Evolutionary conservation across 1,140 invertebrate genomes (phyloP).

Genomic region (Caerostris extrusa): DNA sequence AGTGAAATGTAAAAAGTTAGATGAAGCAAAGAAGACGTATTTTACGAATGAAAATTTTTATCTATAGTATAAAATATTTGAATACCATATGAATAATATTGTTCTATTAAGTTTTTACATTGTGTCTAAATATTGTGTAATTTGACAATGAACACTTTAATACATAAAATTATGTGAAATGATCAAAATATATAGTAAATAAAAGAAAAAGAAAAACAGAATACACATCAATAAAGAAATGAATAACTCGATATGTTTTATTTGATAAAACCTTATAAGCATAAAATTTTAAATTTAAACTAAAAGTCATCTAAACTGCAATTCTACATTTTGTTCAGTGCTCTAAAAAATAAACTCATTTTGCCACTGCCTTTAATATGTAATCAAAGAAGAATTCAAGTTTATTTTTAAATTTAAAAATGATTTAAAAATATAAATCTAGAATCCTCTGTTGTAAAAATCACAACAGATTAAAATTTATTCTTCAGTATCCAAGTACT

Average conservation of each 20-base stretch:
- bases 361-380: background rate
- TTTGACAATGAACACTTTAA: too few relatives aligned
- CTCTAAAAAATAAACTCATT: conserved; percentile 24
- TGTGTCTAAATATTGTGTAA: too few relatives aligned
- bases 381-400: background rate
- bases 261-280: conserved; percentile 10
- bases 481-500: too few relatives aligned
- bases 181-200: background rate
- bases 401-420: background rate
- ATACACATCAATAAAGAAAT: background rate
- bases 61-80: too few relatives aligned
- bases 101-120: too few relatives aligned
- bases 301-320: background rate
- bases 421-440: background rate
- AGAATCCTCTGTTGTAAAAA: background rate
- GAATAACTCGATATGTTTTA: conserved; percentile 14
- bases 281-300: background rate
- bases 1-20: too few relatives aligned
- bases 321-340: conserved; percentile 21
- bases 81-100: too few relatives aligned
- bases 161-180: background rate
- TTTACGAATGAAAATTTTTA: too few relatives aligned
- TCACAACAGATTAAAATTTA: too few relatives aligned
- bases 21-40: too few relatives aligned
- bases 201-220: background rate